These are phyloP conservation scores for Vipera ursinii DNA, from an alignment of 2,797 vertebrate species.

Conservation along the genomic window DNA sequence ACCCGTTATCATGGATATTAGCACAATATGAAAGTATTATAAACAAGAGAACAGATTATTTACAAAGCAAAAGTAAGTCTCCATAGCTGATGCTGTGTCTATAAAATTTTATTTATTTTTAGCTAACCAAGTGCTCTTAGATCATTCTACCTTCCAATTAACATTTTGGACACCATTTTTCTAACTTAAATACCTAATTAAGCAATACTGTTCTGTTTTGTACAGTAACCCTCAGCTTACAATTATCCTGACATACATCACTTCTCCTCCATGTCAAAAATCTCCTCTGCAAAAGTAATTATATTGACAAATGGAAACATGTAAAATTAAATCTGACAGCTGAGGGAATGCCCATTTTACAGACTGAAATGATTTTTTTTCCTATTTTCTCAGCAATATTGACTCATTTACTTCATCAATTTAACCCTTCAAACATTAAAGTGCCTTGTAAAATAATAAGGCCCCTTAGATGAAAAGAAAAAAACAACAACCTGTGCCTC, in stretches of 20 bases:
- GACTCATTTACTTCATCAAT: background rate
- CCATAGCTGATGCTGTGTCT: background rate
- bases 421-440: background rate
- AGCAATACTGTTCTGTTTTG: background rate
- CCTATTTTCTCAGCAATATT: conserved; percentile 12
- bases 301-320: conserved; percentile 17
- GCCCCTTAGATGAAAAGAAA: background rate
- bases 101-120: background rate
- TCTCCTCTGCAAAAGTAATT: background rate
- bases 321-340: conserved; percentile 7
- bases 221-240: background rate
- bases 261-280: background rate
- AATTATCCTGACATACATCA: background rate
- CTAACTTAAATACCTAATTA: background rate
- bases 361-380: background rate
- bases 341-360: background rate
- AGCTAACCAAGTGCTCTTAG: background rate
- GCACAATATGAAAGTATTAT: background rate
- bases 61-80: background rate
- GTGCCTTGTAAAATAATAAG: background rate
- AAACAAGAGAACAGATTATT: background rate
- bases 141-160: background rate
- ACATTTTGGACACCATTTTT: background rate
- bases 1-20: background rate
- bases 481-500: conserved; percentile 12